Evolutionary conservation across 37 sponge, comb jelly and placozoan species (phyloP).

Genomic region (Agelas oroides): DNA sequence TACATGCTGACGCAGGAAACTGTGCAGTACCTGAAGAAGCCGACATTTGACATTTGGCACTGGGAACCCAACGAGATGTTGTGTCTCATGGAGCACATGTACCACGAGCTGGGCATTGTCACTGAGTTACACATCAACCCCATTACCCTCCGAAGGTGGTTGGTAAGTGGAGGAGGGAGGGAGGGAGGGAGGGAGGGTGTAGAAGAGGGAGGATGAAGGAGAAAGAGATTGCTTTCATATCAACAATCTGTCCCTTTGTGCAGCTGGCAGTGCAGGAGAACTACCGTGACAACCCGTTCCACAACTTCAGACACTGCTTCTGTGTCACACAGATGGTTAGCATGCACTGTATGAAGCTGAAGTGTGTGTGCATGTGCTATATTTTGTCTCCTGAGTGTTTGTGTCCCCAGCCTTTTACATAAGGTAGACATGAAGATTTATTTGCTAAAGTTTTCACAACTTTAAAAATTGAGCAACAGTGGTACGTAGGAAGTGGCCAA

Average conservation of each 20-base stretch:
- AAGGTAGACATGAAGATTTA: no score
- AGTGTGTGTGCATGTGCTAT: no score
- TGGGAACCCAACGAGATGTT: conserved; percentile 92
- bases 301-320: conserved; percentile 95
- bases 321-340: conserved; percentile 94
- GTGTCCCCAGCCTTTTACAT: no score
- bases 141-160: conserved; percentile 66
- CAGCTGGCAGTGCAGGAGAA: conserved; percentile 76
- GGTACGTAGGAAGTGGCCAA: no score
- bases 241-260: not conserved
- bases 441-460: no score
- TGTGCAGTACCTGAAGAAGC: conserved; percentile 79
- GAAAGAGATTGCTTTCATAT: not conserved
- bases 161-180: conserved; percentile 76
- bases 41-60: conserved; percentile 89
- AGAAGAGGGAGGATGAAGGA: no score
- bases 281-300: conserved; percentile 91
- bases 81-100: conserved; percentile 90
- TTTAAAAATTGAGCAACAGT: no score
- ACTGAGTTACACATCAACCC: conserved; percentile 70
- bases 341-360: no score
- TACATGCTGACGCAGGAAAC: conserved; percentile 81
- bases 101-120: conserved; percentile 76
- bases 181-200: no score
- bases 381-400: no score